phyloP scores from a whole-genome alignment of 2,113 vertebrate species.

The Corynorhinus townsendii region DNA sequence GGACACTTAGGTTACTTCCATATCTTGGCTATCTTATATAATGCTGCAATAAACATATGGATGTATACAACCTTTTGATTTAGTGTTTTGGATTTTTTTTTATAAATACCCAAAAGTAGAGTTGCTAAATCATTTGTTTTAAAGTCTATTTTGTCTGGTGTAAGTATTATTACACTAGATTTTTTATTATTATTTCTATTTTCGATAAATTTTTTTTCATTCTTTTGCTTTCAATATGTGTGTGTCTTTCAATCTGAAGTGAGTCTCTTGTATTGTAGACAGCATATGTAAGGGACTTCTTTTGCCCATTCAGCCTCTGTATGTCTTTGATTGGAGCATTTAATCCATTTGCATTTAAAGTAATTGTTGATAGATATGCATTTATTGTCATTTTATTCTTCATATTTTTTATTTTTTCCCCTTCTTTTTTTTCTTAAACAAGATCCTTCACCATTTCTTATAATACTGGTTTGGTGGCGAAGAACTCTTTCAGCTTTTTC shows the following conservation, averaged over 20 bases:
- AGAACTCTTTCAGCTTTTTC: not conserved
- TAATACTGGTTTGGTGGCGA: not conserved
- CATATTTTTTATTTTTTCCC: not conserved
- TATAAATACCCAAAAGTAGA: too few relatives aligned
- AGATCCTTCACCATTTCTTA: not conserved
- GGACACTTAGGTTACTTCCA: not conserved
- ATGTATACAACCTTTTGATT: not conserved
- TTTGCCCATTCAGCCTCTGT: not conserved
- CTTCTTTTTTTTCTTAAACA: not conserved
- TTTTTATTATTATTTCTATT: not conserved
- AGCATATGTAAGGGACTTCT: not conserved
- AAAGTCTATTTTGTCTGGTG: not conserved
- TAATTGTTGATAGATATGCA: not conserved
- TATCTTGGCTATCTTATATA: not conserved
- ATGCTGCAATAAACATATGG: not conserved
- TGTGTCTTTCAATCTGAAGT: not conserved
- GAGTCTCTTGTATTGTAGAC: not conserved
- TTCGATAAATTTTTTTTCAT: not conserved
- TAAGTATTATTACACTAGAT: not conserved
- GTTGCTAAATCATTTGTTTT: not conserved
- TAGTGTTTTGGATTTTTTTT: not conserved
- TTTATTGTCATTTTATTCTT: not conserved
- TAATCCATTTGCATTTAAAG: not conserved
- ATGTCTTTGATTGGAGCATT: not conserved
- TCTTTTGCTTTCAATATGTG: not conserved